These are phyloP conservation scores for Radopholus similis DNA, from an alignment of 1,140 invertebrate species.

Conservation along the genomic window DNA sequence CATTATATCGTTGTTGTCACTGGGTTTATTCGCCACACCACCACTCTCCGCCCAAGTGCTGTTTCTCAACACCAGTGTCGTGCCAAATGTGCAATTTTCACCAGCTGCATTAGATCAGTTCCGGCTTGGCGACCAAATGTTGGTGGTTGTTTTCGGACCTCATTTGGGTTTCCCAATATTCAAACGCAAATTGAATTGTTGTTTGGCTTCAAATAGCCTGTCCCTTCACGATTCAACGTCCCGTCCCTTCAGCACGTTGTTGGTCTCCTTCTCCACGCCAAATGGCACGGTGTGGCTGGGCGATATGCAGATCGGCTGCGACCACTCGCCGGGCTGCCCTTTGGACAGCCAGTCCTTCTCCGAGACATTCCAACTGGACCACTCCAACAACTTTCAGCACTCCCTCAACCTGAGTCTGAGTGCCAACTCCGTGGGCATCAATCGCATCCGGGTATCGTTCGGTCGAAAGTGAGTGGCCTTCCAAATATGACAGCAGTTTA, in stretches of 20 bases:
- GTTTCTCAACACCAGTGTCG: background rate
- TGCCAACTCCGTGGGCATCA: background rate
- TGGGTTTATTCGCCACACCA: no score
- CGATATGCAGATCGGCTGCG: background rate
- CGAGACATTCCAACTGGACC: background rate
- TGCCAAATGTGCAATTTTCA: background rate
- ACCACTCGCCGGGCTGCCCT: background rate
- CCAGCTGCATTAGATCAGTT: background rate
- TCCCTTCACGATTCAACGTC: background rate
- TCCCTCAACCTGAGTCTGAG: background rate
- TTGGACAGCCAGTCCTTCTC: background rate
- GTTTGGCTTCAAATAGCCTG: background rate
- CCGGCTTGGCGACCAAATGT: background rate
- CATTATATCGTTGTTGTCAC: no score
- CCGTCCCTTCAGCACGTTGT: background rate
- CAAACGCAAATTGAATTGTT: background rate
- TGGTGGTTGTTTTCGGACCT: background rate
- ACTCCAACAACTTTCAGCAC: background rate
- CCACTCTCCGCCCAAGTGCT: background rate
- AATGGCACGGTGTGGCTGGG: background rate
- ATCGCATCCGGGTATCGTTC: background rate
- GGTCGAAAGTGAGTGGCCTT: no score
- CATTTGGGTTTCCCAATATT: background rate
- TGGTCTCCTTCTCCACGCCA: background rate
- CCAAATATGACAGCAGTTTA: background rate